Conservation (phyloP, 1,140 invertebrate genomes). For the Chrysopa pallens region DNA sequence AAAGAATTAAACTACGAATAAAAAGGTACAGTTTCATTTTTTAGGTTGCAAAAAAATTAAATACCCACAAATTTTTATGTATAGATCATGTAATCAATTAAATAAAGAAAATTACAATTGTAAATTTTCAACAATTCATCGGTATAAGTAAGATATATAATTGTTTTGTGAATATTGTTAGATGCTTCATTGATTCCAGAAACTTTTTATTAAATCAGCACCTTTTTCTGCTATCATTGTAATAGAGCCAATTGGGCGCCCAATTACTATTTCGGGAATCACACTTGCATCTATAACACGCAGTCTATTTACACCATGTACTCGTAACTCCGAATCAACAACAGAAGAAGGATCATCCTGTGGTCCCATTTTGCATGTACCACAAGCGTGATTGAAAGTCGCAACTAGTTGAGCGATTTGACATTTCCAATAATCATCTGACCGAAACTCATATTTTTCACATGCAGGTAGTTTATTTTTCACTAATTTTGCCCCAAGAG, state of each 20-base stretch:
- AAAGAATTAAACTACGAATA: no score
- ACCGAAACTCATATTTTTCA: neutral
- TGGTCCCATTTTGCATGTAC: slow-evolving; percentile 35
- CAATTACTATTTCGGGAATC: slow-evolving; percentile 41
- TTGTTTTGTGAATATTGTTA: no score
- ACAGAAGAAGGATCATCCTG: slow-evolving; percentile 6
- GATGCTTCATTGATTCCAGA: no score
- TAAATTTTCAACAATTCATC: no score
- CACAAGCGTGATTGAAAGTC: slow-evolving; percentile 20
- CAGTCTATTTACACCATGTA: slow-evolving; percentile 7
- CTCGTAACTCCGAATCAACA: slow-evolving; percentile 9
- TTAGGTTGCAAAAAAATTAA: no score
- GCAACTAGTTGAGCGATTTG: slow-evolving; percentile 8
- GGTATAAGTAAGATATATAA: no score
- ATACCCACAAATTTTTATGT: no score
- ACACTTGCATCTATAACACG: slow-evolving; percentile 12
- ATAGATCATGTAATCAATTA: no score
- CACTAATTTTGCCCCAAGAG: slow-evolving; percentile 19
- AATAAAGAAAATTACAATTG: no score
- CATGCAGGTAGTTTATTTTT: slow-evolving; percentile 22
- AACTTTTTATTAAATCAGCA: slow-evolving; percentile 46
- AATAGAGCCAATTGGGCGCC: slow-evolving; percentile 59
- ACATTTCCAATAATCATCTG: slow-evolving; percentile 2
- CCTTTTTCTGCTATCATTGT: slow-evolving; percentile 66
- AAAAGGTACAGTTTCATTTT: no score